Evolutionary conservation across 2,888 invertebrate species (phyloP).

Genomic region (Limenitis camilla): DNA sequence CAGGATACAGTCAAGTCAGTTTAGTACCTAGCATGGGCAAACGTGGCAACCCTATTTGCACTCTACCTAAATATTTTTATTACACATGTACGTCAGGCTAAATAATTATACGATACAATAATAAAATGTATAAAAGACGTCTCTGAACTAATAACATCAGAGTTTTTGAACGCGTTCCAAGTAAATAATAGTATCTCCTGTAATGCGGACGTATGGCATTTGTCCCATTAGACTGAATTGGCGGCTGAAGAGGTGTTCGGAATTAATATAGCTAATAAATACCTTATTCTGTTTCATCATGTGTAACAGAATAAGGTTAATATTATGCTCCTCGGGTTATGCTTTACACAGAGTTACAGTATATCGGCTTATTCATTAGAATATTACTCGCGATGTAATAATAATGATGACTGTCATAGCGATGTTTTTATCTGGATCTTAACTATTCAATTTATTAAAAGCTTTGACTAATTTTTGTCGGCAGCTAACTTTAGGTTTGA

Average conservation of each 20-base stretch:
- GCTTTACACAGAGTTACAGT: too few species aligned
- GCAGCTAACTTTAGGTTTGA: too few species aligned
- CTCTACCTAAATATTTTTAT: neutral
- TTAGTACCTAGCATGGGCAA: too few species aligned
- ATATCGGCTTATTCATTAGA: too few species aligned
- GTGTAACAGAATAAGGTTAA: too few species aligned
- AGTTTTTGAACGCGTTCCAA: conserved; percentile 61
- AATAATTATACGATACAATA: neutral
- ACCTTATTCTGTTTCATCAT: conserved; percentile 2
- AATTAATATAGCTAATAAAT: conserved; percentile 1
- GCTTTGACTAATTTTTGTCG: too few species aligned
- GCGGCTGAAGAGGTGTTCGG: conserved; percentile 13
- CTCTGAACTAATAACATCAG: conserved; percentile 48
- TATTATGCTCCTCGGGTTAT: neutral
- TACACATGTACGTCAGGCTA: neutral
- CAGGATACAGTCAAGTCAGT: too few species aligned
- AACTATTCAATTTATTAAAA: too few species aligned
- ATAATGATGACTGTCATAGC: too few species aligned
- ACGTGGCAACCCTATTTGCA: too few species aligned
- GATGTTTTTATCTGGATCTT: too few species aligned
- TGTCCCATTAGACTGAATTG: conserved; percentile 39
- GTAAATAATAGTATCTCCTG: conserved; percentile 56
- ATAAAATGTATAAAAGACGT: conserved; percentile 22
- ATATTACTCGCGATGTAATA: too few species aligned
- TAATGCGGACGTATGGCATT: conserved; percentile 46